Evolutionary conservation across 1,140 invertebrate genomes (phyloP).

Genomic region (Agrypnia vestita): DNA sequence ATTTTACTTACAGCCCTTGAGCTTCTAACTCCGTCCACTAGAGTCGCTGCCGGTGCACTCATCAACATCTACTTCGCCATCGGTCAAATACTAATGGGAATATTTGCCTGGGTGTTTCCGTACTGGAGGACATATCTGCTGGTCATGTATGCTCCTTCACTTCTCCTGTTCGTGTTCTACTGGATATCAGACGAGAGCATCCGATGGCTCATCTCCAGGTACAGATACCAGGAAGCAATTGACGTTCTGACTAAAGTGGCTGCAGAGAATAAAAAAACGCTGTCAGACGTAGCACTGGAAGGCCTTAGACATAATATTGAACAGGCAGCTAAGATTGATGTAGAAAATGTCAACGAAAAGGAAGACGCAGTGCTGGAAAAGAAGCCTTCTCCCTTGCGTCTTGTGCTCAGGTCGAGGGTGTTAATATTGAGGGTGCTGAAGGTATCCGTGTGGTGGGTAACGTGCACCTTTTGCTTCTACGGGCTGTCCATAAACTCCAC

Average conservation of each 20-base stretch:
- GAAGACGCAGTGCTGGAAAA: conserved; percentile 24
- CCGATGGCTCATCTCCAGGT: conserved; percentile 80
- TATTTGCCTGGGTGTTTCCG: conserved; percentile 73
- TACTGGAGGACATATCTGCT: conserved; percentile 77
- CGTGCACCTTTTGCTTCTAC: conserved; percentile 86
- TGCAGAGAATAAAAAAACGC: conserved; percentile 76
- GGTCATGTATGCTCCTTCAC: conserved; percentile 72
- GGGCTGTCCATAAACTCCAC: conserved; percentile 86
- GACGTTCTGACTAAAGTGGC: conserved; percentile 76
- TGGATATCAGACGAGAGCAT: conserved; percentile 69
- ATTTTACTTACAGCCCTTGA: conserved; percentile 73
- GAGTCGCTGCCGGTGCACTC: conserved; percentile 73
- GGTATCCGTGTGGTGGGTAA: conserved; percentile 81
- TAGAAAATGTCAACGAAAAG: conserved; percentile 26
- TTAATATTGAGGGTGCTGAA: conserved; percentile 75
- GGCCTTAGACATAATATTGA: conserved; percentile 62
- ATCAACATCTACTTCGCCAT: conserved; percentile 73
- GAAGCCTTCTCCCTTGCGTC: conserved; percentile 64
- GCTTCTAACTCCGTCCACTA: conserved; percentile 75
- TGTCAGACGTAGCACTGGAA: conserved; percentile 74
- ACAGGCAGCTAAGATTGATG: conserved; percentile 39
- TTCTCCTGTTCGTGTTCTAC: conserved; percentile 71
- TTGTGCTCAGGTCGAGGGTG: conserved; percentile 71
- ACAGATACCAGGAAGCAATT: conserved; percentile 77
- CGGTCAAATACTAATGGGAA: conserved; percentile 74